phyloP scores from a whole-genome alignment of 2,113 vertebrate genomes.

The Garra rufa region DNA sequence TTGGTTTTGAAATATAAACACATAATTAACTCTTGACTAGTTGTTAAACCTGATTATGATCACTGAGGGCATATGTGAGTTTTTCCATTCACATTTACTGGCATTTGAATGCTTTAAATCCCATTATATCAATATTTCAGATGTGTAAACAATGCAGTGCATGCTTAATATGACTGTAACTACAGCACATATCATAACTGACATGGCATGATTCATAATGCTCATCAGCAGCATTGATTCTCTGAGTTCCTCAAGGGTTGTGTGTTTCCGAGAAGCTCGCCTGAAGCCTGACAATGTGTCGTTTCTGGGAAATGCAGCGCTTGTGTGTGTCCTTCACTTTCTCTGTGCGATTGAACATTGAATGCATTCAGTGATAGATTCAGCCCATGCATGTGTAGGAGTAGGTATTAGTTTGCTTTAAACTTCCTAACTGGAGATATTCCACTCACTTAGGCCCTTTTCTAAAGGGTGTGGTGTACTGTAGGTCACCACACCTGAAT shows the following conservation, averaged over 20 bases:
- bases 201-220: background rate
- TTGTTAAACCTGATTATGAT: too few relatives aligned
- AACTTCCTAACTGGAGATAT: background rate
- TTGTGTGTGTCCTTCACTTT: background rate
- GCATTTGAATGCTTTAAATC: background rate
- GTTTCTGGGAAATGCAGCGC: background rate
- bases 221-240: constrained; percentile 6
- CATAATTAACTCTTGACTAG: background rate
- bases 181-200: background rate
- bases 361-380: background rate
- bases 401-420: background rate
- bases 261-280: background rate
- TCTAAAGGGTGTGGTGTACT: background rate
- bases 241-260: background rate
- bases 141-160: background rate
- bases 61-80: too few relatives aligned
- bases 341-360: background rate
- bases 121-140: background rate
- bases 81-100: background rate
- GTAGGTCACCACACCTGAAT: constrained; percentile 13
- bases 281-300: background rate
- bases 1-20: background rate
- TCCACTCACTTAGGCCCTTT: background rate
- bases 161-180: background rate
- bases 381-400: background rate